Evolutionary conservation across 2,113 vertebrate genomes (phyloP), one percentile per base, ranked within the genome.

Genomic region (Balaeniceps rex): DNA sequence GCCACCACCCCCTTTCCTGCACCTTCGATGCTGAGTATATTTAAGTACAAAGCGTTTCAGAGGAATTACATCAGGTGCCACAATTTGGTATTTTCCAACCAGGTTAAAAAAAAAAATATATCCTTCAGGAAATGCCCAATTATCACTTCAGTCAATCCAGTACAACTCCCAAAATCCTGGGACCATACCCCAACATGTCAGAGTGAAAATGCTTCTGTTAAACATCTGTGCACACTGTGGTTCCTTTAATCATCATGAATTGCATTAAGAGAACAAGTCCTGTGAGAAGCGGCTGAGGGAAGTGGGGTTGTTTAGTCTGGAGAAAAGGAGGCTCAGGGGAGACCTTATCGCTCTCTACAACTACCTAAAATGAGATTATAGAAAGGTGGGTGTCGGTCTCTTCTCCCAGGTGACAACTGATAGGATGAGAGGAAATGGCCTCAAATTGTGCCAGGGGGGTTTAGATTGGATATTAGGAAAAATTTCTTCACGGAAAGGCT

Each of bases 151-250:
- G 34, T 13, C 47, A 47, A 18, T 26, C 21, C 47, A 31, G 42
- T 14, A 33, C 7, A 24, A 22, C 25, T 47, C 24, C 49, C 49
- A 57, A 57, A 24, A 79, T 40, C 55, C 55, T 13, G 15, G 18
- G 21, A 55, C 5, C 34, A 51, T 14, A 64, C 6, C 44, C 36
- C 1, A 1, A 15, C 0, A 1, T 10, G 8, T 51, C 51, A 77
- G 46, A 42, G 5, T 36, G 23, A 66, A 82, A 65, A 46, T 7
- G 22, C 29, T 29, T 46, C 44, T 12, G 51, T 49, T 28, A 57
- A 69, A 57, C 2, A 2, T n/a, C 49, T 44, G 34, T 33, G 61
- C 17, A 24, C 5, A 2, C 42, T 13, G 17, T 46, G 54, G 29
- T 40, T 87, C 77, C 82, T 78, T 72, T 18, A 40, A 44, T 28